phyloP scores from a whole-genome alignment of 2,888 invertebrate genomes.

The Drosophila diplacantha region DNA sequence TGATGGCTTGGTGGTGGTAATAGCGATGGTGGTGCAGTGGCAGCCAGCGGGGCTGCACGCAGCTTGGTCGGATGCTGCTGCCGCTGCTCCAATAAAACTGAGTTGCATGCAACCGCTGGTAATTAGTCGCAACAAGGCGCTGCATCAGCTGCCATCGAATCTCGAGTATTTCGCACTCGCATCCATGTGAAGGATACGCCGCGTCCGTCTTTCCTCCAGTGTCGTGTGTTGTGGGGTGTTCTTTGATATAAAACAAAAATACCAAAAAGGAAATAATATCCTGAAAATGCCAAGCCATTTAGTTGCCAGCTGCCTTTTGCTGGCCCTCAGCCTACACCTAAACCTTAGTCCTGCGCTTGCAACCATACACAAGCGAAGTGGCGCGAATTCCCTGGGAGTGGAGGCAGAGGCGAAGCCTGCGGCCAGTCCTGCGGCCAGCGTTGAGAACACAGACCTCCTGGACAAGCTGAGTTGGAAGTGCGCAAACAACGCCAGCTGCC shows the following conservation, averaged over 20 bases:
- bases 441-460: constrained; percentile 68
- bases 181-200: constrained; percentile 65
- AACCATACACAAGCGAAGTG: constrained; percentile 61
- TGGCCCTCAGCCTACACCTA: constrained; percentile 46
- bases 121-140: constrained; percentile 76
- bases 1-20: constrained; percentile 8
- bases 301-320: constrained; percentile 45
- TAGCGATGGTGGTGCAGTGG: constrained; percentile 12
- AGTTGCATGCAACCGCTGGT: constrained; percentile 73
- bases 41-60: constrained; percentile 41
- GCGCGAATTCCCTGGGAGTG: constrained; percentile 43
- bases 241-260: neutral
- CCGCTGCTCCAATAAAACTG: constrained; percentile 76
- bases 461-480: constrained; percentile 78
- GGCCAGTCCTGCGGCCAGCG: constrained; percentile 18
- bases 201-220: constrained; percentile 46
- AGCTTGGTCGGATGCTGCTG: constrained; percentile 38
- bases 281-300: constrained; percentile 43
- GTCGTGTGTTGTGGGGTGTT: constrained; percentile 36
- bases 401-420: constrained; percentile 24
- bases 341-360: constrained; percentile 20
- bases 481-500: constrained; percentile 82
- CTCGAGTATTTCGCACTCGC: constrained; percentile 29
- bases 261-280: neutral
- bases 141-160: constrained; percentile 51